phyloP scores from a whole-genome alignment of 2,888 invertebrate species.

The Griposia aprilina region DNA sequence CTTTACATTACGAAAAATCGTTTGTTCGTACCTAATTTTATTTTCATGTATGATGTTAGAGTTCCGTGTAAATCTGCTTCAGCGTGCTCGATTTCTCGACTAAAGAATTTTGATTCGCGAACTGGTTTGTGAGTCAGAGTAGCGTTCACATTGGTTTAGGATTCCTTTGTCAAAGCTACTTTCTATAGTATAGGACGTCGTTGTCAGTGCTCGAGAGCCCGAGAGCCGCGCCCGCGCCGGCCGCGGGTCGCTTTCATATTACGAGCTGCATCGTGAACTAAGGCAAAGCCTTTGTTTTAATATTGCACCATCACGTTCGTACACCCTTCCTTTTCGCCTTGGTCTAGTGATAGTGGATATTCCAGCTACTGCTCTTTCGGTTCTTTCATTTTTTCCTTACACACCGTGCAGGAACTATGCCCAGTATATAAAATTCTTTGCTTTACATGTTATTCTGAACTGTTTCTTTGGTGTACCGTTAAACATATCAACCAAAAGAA shows the following conservation, averaged over 20 bases:
- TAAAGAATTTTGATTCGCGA: slow-evolving; percentile 45
- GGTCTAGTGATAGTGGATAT: background rate
- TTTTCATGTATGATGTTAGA: background rate
- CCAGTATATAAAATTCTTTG: background rate
- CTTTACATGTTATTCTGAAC: background rate
- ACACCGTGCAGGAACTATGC: background rate
- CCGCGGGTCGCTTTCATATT: slow-evolving; percentile 19
- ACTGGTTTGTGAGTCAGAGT: slow-evolving; percentile 64
- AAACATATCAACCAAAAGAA: background rate
- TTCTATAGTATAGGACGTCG: slow-evolving; percentile 50
- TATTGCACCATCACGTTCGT: background rate
- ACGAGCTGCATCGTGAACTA: slow-evolving; percentile 8
- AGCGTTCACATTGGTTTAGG: slow-evolving; percentile 43
- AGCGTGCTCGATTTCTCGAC: slow-evolving; percentile 31
- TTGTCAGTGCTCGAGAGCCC: slow-evolving; percentile 11
- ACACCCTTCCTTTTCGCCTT: background rate
- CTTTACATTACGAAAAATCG: background rate
- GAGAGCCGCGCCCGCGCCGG: slow-evolving; percentile 7
- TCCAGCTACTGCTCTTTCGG: background rate
- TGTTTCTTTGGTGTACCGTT: background rate
- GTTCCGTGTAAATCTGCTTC: slow-evolving; percentile 27
- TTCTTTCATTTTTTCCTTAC: background rate
- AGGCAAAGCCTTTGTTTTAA: slow-evolving; percentile 1
- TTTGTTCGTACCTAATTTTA: background rate
- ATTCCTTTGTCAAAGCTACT: slow-evolving; percentile 65